Conservation (phyloP, 2,113 vertebrate genomes). For the Galemys pyrenaicus region DNA sequence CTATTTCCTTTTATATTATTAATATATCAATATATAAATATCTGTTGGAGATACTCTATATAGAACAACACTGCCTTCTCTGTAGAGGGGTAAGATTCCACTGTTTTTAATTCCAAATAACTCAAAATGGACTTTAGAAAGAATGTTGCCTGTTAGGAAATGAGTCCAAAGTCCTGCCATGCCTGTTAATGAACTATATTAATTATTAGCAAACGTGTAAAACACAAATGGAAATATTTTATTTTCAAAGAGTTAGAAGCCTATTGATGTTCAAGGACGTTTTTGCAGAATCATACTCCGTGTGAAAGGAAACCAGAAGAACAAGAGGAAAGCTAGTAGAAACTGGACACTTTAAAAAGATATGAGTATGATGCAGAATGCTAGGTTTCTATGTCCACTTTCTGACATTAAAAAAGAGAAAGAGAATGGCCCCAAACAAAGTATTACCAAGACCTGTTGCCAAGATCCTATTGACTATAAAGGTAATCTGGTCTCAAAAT, state of each 20-base stretch:
- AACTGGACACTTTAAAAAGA: neutral
- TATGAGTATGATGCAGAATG: neutral
- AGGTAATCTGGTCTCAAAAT: neutral
- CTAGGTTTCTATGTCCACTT: neutral
- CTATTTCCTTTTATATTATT: neutral
- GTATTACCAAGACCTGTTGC: neutral
- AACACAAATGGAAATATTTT: slow-evolving; percentile 50
- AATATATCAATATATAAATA: slow-evolving; percentile 7
- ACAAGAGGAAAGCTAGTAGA: neutral
- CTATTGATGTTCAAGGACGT: slow-evolving; percentile 44
- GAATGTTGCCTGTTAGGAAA: slow-evolving; percentile 43
- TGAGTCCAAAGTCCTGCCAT: slow-evolving; percentile 62
- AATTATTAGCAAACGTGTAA: slow-evolving; percentile 72
- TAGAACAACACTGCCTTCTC: neutral
- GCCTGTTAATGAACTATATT: slow-evolving; percentile 73
- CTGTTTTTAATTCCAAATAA: slow-evolving; percentile 44
- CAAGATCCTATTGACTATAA: neutral
- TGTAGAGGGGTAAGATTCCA: neutral
- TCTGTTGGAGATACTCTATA: neutral
- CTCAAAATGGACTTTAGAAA: slow-evolving; percentile 57
- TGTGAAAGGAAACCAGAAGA: neutral
- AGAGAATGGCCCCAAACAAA: neutral
- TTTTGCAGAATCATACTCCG: neutral
- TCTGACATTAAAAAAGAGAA: neutral
- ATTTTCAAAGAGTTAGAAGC: slow-evolving; percentile 37